Conservation (phyloP, 2,113 vertebrate species). For the Sphaerodactylus townsendi region DNA sequence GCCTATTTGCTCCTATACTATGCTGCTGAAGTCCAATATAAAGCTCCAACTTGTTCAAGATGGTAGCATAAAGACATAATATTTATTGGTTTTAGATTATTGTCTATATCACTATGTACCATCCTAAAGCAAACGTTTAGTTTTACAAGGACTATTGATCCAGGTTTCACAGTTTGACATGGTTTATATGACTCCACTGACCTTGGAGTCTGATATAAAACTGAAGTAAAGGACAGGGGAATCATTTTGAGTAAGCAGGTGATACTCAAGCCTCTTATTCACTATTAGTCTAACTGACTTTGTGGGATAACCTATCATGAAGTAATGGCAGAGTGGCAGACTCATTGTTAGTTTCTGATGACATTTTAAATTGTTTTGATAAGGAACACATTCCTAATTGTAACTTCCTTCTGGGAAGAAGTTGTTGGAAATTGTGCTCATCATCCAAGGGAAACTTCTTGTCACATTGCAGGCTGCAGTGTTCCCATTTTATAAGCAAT, state of each 20-base stretch:
- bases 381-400: no score
- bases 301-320: background rate
- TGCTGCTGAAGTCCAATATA: background rate
- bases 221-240: background rate
- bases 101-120: background rate
- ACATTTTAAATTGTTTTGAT: no score
- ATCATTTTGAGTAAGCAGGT: background rate
- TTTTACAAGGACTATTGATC: background rate
- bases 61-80: background rate
- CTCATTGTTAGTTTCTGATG: no score
- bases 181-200: slow-evolving; percentile 2
- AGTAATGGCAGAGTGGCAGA: slow-evolving; percentile 7
- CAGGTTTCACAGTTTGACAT: slow-evolving; percentile 3
- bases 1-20: background rate
- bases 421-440: no score
- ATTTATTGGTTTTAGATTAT: background rate
- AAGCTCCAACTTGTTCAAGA: background rate
- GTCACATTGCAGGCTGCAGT: no score
- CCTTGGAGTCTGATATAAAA: background rate
- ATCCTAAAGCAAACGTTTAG: background rate
- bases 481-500: no score
- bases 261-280: slow-evolving; percentile 5
- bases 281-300: background rate
- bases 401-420: no score
- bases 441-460: no score